A percentile compares a stretch with the other conserved stretches of the same genome.
Conservation (phyloP, 2,113 vertebrate species). For the Salminus brasiliensis region DNA sequence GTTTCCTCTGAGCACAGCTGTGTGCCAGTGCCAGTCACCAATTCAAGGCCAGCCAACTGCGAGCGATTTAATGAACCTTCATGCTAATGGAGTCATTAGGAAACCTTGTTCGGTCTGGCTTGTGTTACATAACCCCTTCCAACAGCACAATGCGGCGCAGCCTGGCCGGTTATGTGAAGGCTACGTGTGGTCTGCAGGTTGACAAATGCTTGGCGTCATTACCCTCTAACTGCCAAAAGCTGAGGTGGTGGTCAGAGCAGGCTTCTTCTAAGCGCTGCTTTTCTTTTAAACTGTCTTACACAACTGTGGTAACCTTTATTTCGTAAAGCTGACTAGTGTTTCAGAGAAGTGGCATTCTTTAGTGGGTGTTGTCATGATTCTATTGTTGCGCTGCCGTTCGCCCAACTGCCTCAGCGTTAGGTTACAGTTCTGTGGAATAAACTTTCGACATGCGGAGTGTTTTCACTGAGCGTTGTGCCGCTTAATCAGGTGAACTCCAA, state of each 20-base stretch:
- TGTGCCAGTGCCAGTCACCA: background rate
- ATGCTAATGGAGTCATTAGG: conserved; percentile 14
- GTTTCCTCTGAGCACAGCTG: background rate
- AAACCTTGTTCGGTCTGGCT: background rate
- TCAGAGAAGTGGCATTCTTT: background rate
- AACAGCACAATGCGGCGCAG: background rate
- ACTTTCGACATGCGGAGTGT: background rate
- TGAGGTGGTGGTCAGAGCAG: background rate
- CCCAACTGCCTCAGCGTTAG: background rate
- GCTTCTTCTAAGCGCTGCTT: background rate
- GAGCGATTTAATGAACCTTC: conserved; percentile 9
- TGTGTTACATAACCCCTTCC: conserved; percentile 12
- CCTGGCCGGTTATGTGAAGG: conserved; percentile 17
- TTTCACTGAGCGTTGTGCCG: background rate
- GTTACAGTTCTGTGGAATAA: background rate
- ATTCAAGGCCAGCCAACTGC: background rate
- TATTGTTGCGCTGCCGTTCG: background rate
- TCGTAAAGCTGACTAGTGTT: background rate
- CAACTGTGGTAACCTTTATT: background rate
- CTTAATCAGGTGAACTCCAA: conserved; percentile 27
- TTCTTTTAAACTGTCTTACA: background rate
- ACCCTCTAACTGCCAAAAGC: background rate
- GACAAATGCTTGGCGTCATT: conserved; percentile 13
- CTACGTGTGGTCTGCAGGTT: conserved; percentile 21
- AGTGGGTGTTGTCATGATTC: background rate